These are phyloP conservation scores for Diaperis boleti DNA, from an alignment of 2,888 invertebrate species.

Conservation along the genomic window DNA sequence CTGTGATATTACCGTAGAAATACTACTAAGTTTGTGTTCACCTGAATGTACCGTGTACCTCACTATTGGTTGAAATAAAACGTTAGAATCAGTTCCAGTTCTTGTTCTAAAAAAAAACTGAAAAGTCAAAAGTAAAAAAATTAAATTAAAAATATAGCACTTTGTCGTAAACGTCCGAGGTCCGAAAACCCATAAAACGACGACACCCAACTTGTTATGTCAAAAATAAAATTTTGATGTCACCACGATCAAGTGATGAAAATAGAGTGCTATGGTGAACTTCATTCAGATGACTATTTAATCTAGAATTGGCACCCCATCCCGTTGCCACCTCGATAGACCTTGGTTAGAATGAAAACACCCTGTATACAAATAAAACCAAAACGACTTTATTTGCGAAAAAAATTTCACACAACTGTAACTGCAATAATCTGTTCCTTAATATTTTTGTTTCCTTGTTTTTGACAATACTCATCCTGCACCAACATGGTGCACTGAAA, in stretches of 20 bases:
- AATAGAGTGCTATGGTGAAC: too few species aligned
- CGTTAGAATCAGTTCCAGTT: not conserved
- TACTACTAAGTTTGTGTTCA: not conserved
- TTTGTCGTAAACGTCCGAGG: too few species aligned
- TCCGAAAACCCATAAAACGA: too few species aligned
- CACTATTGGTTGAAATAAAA: not conserved
- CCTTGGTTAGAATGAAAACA: conserved; percentile 8
- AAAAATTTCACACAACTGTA: conserved; percentile 50
- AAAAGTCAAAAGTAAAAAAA: not conserved
- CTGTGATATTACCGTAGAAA: conserved; percentile 23
- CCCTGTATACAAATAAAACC: conserved; percentile 52
- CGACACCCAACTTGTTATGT: too few species aligned
- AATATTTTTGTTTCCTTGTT: conserved; percentile 32
- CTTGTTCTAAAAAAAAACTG: not conserved
- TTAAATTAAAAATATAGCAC: too few species aligned
- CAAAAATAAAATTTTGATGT: too few species aligned
- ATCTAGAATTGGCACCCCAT: too few species aligned
- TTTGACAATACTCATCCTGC: conserved; percentile 46
- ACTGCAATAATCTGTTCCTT: conserved; percentile 41
- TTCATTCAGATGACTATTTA: too few species aligned
- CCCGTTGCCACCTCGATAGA: too few species aligned
- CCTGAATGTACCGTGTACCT: not conserved
- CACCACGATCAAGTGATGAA: too few species aligned
- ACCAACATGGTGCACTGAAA: conserved; percentile 36
- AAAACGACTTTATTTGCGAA: conserved; percentile 53